These are phyloP conservation scores for Hemiscyllium ocellatum DNA, from an alignment of 2,113 vertebrate species.

Conservation along the genomic window DNA sequence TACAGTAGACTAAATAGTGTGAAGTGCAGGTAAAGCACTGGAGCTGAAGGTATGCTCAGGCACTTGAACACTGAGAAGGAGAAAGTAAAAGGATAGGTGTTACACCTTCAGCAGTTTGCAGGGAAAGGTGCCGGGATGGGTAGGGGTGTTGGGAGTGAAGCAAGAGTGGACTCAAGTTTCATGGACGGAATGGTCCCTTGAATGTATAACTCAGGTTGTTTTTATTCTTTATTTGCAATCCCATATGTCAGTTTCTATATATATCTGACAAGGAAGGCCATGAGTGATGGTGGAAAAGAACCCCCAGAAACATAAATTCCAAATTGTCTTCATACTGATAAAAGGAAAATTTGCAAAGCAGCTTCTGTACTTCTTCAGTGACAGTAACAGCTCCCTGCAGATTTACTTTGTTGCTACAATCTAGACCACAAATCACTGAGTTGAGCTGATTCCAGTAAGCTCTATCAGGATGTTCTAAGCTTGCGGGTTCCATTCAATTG, in stretches of 20 bases:
- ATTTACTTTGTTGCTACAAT: background rate
- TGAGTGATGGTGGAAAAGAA: background rate
- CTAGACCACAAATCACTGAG: background rate
- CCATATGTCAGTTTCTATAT: too few species aligned
- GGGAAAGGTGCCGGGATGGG: too few species aligned
- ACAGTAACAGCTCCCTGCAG: background rate
- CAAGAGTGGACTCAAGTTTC: too few species aligned
- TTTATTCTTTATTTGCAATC: conserved; percentile 42
- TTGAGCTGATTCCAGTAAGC: background rate
- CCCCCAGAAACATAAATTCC: background rate
- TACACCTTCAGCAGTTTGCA: too few species aligned
- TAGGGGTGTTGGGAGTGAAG: too few species aligned
- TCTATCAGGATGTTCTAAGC: background rate
- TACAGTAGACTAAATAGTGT: too few species aligned
- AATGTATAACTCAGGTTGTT: background rate
- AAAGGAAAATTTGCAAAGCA: background rate
- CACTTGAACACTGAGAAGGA: too few species aligned
- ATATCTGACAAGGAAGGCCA: too few species aligned
- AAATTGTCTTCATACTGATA: background rate
- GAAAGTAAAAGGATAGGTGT: too few species aligned
- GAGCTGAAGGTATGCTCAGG: too few species aligned
- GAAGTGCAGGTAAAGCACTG: too few species aligned
- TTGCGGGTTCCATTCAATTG: background rate
- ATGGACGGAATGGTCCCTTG: background rate
- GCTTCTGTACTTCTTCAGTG: background rate